phyloP scores from a whole-genome alignment of 2,797 vertebrate genomes.

The Enteromius unitaeniatus region DNA sequence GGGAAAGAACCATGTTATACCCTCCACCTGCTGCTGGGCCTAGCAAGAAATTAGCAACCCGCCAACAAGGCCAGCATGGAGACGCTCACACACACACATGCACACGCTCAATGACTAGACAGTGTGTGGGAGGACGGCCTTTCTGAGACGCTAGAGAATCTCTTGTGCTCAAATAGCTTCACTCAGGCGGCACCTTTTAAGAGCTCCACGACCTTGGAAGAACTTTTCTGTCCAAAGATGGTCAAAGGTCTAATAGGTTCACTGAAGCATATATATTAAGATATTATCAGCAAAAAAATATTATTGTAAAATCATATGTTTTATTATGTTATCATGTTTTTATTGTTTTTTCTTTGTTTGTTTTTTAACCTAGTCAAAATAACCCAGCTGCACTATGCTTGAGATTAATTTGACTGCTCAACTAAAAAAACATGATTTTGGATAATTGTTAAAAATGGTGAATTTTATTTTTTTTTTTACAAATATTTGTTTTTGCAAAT shows the following conservation, averaged over 20 bases:
- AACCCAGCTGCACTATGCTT: no score
- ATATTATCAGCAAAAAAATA: no score
- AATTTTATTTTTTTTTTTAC: no score
- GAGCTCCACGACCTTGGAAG: conserved; percentile 15
- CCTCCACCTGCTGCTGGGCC: conserved; percentile 71
- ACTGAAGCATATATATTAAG: background rate
- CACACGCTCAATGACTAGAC: conserved; percentile 39
- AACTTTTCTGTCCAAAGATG: conserved; percentile 2
- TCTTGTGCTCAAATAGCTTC: conserved; percentile 29
- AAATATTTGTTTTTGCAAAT: no score
- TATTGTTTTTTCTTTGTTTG: no score
- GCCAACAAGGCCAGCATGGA: conserved; percentile 49
- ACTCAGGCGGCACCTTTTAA: conserved; percentile 13
- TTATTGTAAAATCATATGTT: no score
- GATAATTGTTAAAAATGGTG: no score
- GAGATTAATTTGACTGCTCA: no score
- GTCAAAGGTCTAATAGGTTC: conserved; percentile 14
- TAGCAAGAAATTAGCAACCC: conserved; percentile 57
- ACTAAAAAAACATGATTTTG: no score
- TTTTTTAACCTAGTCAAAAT: no score
- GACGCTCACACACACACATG: conserved; percentile 30
- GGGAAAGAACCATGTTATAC: conserved; percentile 67
- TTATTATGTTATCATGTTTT: no score
- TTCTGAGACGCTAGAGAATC: conserved; percentile 27
- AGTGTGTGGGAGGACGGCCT: conserved; percentile 39